Evolutionary conservation across 2,888 invertebrate species (phyloP), one percentile per base, ranked within the genome.

Genomic region (Tryphoninae sp.): DNA sequence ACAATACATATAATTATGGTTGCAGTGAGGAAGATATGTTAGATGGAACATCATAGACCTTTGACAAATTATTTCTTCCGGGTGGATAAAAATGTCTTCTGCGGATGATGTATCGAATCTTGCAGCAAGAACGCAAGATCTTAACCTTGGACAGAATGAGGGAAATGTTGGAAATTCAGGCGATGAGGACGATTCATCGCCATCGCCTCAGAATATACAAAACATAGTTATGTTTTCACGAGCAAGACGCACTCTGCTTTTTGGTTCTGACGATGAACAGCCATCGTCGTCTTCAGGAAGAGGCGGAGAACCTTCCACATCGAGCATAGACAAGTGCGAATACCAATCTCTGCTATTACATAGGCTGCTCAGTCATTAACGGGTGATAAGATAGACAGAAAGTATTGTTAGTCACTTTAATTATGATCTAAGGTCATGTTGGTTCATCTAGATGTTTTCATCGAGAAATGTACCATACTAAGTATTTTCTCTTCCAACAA

Each of bases 181-280:
- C 22, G 84, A 82, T 68, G 83, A 81, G 11, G 84, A 79, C 11
- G 86, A 83, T 1, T 82, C 83, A 45, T 83, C 84, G 2, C 86
- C 88, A 55, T 86, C 88, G 2, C 86, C 88, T 2, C 90, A 89
- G 67, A 90, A 89, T 59, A 86, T 87, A 78, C 90, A 89, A 62
- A 86, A 87, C 26, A 84, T 87, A 8, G 87, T 90, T 22, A 86
- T 87, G 40, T 85, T 90, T 6, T 89, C 88, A 1, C 82, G 88
- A 40, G 87, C 87, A 2, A 86, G 91, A 51, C 84, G 90, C 11
- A 89, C 88, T 9, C 84, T 89, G 0, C 86, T 88, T 55, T 90
- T 90, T 78, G 84, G 86, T 22, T 82, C 81, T 1, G 90, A 89
- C 22, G 91, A 91, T 1, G 90, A 90, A 45, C 89, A 89, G 40